Base-by-base conservation (phyloP, 30 jellyfish, hydroid and myxozoan species). In the Aurelia aurita complex sp. Pacific region DNA sequence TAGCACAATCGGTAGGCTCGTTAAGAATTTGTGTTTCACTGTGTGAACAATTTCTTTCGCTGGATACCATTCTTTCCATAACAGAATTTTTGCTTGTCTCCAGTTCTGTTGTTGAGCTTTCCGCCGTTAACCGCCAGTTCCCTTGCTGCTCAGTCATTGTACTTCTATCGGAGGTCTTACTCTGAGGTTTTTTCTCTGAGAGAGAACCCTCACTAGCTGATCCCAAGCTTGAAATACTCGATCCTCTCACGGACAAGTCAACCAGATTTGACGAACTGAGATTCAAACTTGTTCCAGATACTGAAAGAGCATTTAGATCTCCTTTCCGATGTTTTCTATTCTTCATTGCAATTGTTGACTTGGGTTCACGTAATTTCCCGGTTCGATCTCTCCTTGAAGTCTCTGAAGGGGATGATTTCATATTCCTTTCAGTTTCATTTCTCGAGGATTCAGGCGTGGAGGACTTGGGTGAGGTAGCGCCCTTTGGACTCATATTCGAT, bases 201-300 rank as follows among this genome's bases (percentile, higher is more conserved):
- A 36, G 12, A 55, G 77, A 81, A 42, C 91, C 52, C 71, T 83
- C 51, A 40, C 40, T 43, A 63, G 80, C 73, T 2, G 85, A 83
- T 10, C 65, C 46, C 33, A n/a, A 11, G 35, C 64, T 73, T 3
- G 80, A 66, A 16, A 11, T 17, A n/a, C 66, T 14, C 15, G 81
- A 70, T 16, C 65, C 80, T 60, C 73, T 73, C 83, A 50, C 80
- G 29, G 73, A 32, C 68, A 52, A 62, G 42, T 66, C 76, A 42
- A 15, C 50, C 50, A 53, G 46, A 32, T 46, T 13, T n/a, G 88
- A 63, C 5, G 79, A 32, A 23, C 66, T 57, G 54, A 61, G 51
- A 23, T 50, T 78, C 34, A 18, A 51, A 32, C 70, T 74, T 17
- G 72, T 17, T 17, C 54, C 85, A 16, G 85, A 71, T 29, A 71